Percentiles rank a stretch among this genome's conserved stretches.
Conservation (phyloP, 2,888 invertebrate genomes). For the Heliconius ismenius region DNA sequence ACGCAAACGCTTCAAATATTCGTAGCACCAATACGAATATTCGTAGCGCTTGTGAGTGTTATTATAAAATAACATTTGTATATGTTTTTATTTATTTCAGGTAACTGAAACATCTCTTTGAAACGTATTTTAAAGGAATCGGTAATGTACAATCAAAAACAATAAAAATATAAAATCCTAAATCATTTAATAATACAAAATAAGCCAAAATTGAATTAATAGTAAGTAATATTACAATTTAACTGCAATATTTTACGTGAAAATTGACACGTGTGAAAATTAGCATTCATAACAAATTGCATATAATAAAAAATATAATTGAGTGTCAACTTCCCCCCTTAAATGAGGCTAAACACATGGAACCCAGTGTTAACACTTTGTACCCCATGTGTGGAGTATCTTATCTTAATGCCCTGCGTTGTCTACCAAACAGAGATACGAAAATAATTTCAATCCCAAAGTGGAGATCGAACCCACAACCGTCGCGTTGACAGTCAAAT, state of each 20-base stretch:
- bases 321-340: too few relatives aligned
- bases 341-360: not conserved
- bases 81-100: constrained; percentile 11
- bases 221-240: too few relatives aligned
- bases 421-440: too few relatives aligned
- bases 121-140: not conserved
- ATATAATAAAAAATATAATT: too few relatives aligned
- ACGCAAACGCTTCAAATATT: not conserved
- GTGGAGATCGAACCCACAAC: not conserved
- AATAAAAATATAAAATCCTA: not conserved
- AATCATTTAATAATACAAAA: not conserved
- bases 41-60: not conserved
- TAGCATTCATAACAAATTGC: too few relatives aligned
- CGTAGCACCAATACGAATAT: not conserved
- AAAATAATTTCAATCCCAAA: not conserved
- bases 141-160: not conserved
- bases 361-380: not conserved
- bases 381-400: not conserved
- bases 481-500: not conserved
- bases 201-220: not conserved
- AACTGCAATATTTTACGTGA: too few relatives aligned
- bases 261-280: too few relatives aligned
- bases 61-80: not conserved
- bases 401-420: too few relatives aligned
- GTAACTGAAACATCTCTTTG: not conserved